Base-by-base conservation (phyloP, 1,140 invertebrate genomes). In the Pissodes strobi region DNA sequence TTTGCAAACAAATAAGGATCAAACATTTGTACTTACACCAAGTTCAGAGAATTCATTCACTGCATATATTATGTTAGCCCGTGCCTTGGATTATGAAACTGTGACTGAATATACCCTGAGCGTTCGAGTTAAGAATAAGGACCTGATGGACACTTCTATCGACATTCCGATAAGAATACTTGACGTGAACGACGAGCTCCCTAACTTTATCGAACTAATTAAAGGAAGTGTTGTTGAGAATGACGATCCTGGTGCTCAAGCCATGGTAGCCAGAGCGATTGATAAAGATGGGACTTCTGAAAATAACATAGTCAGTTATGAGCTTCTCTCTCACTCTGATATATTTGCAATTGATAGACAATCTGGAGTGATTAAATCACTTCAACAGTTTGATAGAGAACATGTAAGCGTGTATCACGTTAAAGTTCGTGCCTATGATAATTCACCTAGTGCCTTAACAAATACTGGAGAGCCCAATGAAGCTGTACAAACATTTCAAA, bases 121-220 rank as follows among this genome's bases (percentile, higher is more conserved):
- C 30, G 86, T 95, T 66, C 83, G 89, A 69, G 91, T 91, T 56
- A 80, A 87, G 80, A 95, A 95, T 76, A 91, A 91, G 71, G 89
- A 88, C 72, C 86, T 87, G 71, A 78, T 93, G 71, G 88, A 87
- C 5, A 86, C 89, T 6, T 90, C 92, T 79, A 90, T 87, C 2
- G 84, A 86, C 38, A 83, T 61, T 39, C 86, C 87, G 58, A 89
- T 95, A 18, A 84, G 88, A 72, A 82, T 94, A 0, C 80, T 86
- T 72, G 93, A 95, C 71, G 92, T 93, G 0, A 95, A 95, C 70
- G 93, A 95, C 74, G 91, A 93, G 72, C 90, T 92, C 67, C 93
- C 93, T 0, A 85, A 86, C 62, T 95, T 94, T 73, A 87, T 83
- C 8, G 89, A 92, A 78, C 84, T 90, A 10, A 83, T 87, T 67